phyloP scores from a whole-genome alignment of 2,888 invertebrate species.

The Cephus runcator region DNA sequence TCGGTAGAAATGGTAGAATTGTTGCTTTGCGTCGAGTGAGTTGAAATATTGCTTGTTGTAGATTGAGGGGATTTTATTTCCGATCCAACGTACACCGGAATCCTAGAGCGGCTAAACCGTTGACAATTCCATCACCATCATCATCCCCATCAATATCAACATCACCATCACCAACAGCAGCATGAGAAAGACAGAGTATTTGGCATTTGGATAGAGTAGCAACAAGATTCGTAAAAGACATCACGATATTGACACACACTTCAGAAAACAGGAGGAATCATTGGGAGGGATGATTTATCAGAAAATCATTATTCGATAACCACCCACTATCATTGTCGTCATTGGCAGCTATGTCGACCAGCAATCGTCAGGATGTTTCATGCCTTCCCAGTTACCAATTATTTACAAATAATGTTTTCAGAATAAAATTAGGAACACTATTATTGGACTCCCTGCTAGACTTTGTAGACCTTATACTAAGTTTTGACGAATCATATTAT shows the following conservation, averaged over 20 bases:
- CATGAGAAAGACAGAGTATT: background rate
- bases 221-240: conserved; percentile 52
- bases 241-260: background rate
- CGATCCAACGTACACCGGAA: conserved; percentile 77
- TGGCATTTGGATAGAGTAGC: background rate
- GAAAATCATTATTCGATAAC: background rate
- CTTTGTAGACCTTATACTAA: background rate
- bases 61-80: conserved; percentile 72
- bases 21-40: conserved; percentile 63
- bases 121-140: conserved; percentile 64
- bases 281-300: background rate
- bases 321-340: background rate
- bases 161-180: background rate
- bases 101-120: conserved; percentile 75
- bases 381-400: background rate
- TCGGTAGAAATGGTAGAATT: conserved; percentile 63
- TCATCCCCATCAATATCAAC: conserved; percentile 61
- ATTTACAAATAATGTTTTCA: background rate
- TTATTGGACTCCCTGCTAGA: background rate
- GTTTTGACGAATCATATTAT: background rate
- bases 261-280: background rate
- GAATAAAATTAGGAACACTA: background rate
- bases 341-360: too few species aligned
- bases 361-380: background rate
- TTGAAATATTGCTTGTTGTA: conserved; percentile 63